Percentiles rank a stretch among this genome's conserved stretches.
phyloP scores from a whole-genome alignment of 2,113 vertebrate species.

The Cryptoleucopteryx plumbea region DNA sequence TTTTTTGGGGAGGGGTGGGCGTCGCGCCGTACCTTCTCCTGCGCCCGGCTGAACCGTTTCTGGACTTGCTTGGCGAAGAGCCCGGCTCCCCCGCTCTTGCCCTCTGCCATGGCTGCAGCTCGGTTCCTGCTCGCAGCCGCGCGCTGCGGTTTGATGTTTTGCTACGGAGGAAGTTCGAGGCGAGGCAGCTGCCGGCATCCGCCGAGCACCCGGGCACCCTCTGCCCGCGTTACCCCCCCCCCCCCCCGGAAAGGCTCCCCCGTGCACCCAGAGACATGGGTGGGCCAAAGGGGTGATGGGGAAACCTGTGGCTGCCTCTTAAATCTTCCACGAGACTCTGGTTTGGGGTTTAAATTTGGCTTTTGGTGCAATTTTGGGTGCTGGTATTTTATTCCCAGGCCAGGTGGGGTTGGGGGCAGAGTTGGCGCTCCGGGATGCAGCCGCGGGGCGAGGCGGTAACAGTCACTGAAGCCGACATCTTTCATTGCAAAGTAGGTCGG shows the following conservation, averaged over 20 bases:
- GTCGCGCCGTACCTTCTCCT: conserved; percentile 83
- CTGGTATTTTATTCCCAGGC: accelerated
- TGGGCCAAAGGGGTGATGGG: not conserved
- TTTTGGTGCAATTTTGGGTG: not conserved
- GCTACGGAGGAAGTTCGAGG: conserved; percentile 59
- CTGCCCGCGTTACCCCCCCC: not conserved
- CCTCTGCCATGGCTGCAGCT: conserved; percentile 80
- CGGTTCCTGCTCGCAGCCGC: not conserved
- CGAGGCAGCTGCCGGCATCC: conserved; percentile 53
- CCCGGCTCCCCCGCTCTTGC: conserved; percentile 76
- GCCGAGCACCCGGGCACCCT: not conserved
- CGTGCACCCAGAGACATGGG: accelerated
- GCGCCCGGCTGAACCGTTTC: conserved; percentile 85
- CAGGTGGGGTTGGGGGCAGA: accelerated
- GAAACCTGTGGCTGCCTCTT: accelerated
- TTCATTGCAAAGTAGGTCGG: accelerated
- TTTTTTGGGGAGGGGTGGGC: not conserved
- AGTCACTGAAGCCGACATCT: accelerated
- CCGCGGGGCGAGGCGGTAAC: accelerated
- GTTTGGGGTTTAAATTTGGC: accelerated
- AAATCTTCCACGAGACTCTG: accelerated
- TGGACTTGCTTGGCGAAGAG: conserved; percentile 88
- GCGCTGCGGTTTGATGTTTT: conserved; percentile 23
- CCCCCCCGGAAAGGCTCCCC: not conserved
- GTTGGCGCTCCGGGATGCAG: accelerated